Base-by-base conservation (phyloP, 1,140 invertebrate species). In the Macrocentrus cingulum region DNA sequence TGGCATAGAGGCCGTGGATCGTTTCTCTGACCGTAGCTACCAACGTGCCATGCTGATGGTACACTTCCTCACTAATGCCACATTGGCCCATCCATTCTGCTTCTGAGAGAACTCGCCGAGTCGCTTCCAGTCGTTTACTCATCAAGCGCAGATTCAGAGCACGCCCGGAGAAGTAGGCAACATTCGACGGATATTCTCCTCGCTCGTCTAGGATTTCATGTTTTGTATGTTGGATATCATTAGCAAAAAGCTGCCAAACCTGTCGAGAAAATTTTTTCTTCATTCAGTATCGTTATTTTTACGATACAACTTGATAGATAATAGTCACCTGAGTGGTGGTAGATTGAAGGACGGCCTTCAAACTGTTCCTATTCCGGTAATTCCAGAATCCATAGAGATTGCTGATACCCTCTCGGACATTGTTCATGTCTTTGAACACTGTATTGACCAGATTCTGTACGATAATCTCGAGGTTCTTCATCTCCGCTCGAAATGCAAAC, bases 221-320 rank as follows among this genome's bases (percentile, higher is more conserved):
- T 66, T 91, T 90, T 0, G 86, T 84, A 2, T 82, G 81, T 57
- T 90, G 85, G 23, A 94, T 85, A 66, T 93, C 89, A n/a, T 87
- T 81, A 53, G 84, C 84, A 66, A 94, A 91, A 72, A 91, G 83
- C 18, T 83, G 80, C 83, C 90, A 94, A 1, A 91, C 83, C 81
- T 91, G 20, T 6, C 34, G 20, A 25, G 13, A 9, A 7, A 34
- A 25, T 23, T 6, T 8, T 11, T 18, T 16, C 16, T 16, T 39
- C n/a, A n/a, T n/a, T n/a, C n/a, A n/a, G n/a, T n/a, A n/a, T n/a
- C n/a, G n/a, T 19, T 19, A 41, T 19, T 20, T 22, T 19, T 52
- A 9, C 16, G 23, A 32, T 41, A 42, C 2, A 8, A 37, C 23
- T 19, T 13, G 29, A 41, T 22, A 4, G 7, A 11, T 52, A n/a